Evolutionary conservation across 2,888 invertebrate genomes (phyloP), one percentile per base, ranked within the genome.

Genomic region (Dicranocentrus wangi): DNA sequence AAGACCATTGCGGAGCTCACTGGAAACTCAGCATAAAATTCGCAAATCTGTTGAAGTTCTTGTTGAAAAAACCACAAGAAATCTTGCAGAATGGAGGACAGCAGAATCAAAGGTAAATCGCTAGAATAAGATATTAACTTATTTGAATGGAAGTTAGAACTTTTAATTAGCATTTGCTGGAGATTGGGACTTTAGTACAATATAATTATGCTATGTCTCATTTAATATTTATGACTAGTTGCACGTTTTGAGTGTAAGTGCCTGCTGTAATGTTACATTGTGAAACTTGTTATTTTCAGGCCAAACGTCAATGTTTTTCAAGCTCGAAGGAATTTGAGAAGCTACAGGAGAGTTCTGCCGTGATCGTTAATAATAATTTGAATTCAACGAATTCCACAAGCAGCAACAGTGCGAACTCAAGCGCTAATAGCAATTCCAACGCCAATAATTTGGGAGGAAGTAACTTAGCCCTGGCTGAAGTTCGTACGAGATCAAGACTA

Each of bases 271-370:
- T n/a, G n/a, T n/a, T n/a, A n/a, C n/a, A n/a, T n/a, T n/a, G n/a
- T n/a, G n/a, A n/a, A 10, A 19, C 17, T 32, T 70, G 32, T 32
- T 25, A n/a, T 66, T 80, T 83, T 32, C 82, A 86, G 86, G 83
- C 86, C 60, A 97, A 97, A 89, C 96, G 96, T 88, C 92, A 94
- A 82, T 95, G 96, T 82, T 97, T 96, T 88, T 90, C 93, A 0
- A 94, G 94, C 83, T 95, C 96, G 0, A 91, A 96, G 76, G 97
- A 97, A 87, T 95, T 96, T 88, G 97, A 98, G 89, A 95, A 96
- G 88, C 90, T 96, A 51, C 96, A 97, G 88, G 97, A 97, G 63
- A 82, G 77, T 69, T 69, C 83, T 17, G 76, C 78, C 27, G 58
- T 82, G 21, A 81, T 82, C 68, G 79, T 65, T 10, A 82, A 78